Evolutionary conservation across 1,140 invertebrate species (phyloP).

Genomic region (Stegodyphus dumicola): DNA sequence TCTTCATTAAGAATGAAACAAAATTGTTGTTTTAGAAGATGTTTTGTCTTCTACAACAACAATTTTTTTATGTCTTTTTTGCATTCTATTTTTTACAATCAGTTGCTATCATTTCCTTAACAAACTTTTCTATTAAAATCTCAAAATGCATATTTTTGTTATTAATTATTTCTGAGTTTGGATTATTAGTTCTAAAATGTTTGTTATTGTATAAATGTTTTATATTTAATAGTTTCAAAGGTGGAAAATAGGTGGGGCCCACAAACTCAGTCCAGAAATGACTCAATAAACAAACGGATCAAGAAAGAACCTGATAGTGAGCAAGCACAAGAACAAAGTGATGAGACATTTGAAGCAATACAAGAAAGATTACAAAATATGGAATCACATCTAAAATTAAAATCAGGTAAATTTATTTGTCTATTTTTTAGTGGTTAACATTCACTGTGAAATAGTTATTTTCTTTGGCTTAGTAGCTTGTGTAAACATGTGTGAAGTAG

Average conservation of each 20-base stretch:
- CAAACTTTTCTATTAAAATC: too few species aligned
- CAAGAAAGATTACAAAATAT: slow-evolving; percentile 73
- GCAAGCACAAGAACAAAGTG: slow-evolving; percentile 57
- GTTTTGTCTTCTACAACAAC: too few species aligned
- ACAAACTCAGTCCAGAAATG: slow-evolving; percentile 70
- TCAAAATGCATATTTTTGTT: too few species aligned
- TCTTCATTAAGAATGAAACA: not conserved
- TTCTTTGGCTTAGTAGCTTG: too few species aligned
- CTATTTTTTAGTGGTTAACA: not conserved
- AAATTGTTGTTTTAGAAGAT: not conserved
- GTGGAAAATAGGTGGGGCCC: slow-evolving; percentile 74
- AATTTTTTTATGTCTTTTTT: too few species aligned
- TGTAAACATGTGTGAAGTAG: too few species aligned
- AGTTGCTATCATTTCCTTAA: not conserved
- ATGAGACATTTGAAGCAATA: slow-evolving; percentile 67
- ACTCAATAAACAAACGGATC: slow-evolving; percentile 60
- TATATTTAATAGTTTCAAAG: slow-evolving; percentile 70
- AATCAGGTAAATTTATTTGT: slow-evolving; percentile 39
- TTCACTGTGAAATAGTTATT: too few species aligned
- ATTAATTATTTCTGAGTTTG: too few species aligned
- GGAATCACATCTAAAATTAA: slow-evolving; percentile 73
- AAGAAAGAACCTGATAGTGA: slow-evolving; percentile 65
- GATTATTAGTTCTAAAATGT: too few species aligned
- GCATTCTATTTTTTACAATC: not conserved
- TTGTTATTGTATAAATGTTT: not conserved